These are phyloP conservation scores for Drosophila anceps DNA, from an alignment of 2,888 invertebrate species.

Conservation along the genomic window DNA sequence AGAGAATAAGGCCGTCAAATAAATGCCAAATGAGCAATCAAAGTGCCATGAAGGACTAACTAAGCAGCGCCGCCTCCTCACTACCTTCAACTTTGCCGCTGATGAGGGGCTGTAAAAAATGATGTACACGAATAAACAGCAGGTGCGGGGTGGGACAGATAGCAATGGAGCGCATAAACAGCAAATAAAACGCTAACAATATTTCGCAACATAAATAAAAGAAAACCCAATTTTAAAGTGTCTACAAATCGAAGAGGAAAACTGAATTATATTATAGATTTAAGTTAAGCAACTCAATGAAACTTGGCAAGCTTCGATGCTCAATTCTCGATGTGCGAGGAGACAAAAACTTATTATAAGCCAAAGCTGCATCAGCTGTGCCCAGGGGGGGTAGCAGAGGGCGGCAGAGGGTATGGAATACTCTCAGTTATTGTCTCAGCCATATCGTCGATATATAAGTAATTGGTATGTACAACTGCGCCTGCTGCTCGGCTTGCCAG, in stretches of 20 bases:
- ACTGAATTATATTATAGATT: conserved; percentile 63
- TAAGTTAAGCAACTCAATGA: conserved; percentile 12
- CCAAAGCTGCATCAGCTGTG: conserved; percentile 57
- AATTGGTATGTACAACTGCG: conserved; percentile 77
- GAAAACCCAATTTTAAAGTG: conserved; percentile 53
- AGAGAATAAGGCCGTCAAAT: conserved; percentile 63
- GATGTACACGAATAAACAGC: conserved; percentile 74
- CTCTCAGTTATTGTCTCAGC: conserved; percentile 59
- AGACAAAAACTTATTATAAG: conserved; percentile 75
- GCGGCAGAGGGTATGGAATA: neutral
- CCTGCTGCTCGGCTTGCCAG: conserved; percentile 54
- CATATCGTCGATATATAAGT: conserved; percentile 77
- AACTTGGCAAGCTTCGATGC: conserved; percentile 52
- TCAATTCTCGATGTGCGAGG: conserved; percentile 39
- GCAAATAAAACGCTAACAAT: conserved; percentile 68
- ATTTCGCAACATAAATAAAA: conserved; percentile 61
- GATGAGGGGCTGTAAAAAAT: conserved; percentile 77
- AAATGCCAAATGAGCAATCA: conserved; percentile 83
- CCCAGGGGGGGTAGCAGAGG: neutral
- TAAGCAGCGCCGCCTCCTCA: conserved; percentile 53
- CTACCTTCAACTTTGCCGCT: conserved; percentile 19
- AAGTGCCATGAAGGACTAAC: conserved; percentile 79
- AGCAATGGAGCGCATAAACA: conserved; percentile 74
- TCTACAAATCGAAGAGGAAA: conserved; percentile 32
- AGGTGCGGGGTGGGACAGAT: conserved; percentile 6